These are phyloP conservation scores for Salvelinus alpinus DNA, from an alignment of 2,113 vertebrate species.

Conservation along the genomic window DNA sequence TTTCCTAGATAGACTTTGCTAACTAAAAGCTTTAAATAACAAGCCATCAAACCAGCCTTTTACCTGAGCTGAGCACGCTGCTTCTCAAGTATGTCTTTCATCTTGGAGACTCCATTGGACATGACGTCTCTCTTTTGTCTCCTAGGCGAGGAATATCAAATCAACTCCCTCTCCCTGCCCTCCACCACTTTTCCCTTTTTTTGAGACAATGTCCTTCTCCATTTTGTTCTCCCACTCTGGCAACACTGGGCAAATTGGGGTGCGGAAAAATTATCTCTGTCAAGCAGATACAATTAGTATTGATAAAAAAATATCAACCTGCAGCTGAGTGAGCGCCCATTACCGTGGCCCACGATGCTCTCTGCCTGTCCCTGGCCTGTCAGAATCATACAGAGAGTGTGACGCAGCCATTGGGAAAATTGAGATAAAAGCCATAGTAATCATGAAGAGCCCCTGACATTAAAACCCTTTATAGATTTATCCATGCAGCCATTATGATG, in stretches of 20 bases:
- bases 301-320: conserved; percentile 67
- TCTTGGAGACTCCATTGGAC: neutral
- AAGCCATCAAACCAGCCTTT: neutral
- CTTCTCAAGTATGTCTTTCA: conserved; percentile 21
- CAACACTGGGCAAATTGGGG: conserved; percentile 41
- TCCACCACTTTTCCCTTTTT: neutral
- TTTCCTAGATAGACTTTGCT: conserved; percentile 17
- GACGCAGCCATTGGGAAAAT: conserved; percentile 64
- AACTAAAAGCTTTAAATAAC: conserved; percentile 4
- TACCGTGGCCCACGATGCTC: conserved; percentile 47
- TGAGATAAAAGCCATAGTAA: conserved; percentile 70
- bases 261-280: conserved; percentile 49
- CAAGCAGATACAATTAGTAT: conserved; percentile 67
- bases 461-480: conserved; percentile 75
- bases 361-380: conserved; percentile 49
- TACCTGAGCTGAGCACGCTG: conserved; percentile 13
- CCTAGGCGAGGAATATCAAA: neutral
- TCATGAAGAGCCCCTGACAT: conserved; percentile 63
- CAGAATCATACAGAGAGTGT: conserved; percentile 42
- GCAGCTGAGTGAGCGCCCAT: conserved; percentile 53
- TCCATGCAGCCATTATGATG: conserved; percentile 63
- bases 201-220: neutral
- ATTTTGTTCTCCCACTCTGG: neutral
- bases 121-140: conserved; percentile 5
- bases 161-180: neutral